Conservation (phyloP, 1,140 invertebrate genomes). For the Ceratoteleas bidentatus region DNA sequence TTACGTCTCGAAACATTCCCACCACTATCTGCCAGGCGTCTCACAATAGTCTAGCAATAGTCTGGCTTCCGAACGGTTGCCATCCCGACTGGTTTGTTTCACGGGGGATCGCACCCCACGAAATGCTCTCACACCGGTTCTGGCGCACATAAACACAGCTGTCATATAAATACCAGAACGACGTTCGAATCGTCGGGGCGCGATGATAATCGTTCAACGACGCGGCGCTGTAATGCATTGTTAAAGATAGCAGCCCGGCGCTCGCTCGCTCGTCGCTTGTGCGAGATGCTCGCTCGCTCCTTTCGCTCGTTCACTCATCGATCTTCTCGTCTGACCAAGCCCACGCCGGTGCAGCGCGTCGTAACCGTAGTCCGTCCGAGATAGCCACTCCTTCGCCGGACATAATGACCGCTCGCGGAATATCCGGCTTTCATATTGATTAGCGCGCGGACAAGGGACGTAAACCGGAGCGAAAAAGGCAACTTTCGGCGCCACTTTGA, state of each 20-base stretch:
- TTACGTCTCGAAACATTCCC: too few species aligned
- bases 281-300: constrained; percentile 38
- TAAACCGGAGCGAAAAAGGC: constrained; percentile 45
- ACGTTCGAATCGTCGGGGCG: not conserved
- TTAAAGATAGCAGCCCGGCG: constrained; percentile 41
- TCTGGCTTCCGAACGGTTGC: too few species aligned
- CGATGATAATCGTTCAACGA: constrained; percentile 38
- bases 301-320: constrained; percentile 58
- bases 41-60: too few species aligned
- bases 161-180: constrained; percentile 8
- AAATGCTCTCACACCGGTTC: too few species aligned
- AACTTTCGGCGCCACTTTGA: constrained; percentile 44
- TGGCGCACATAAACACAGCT: too few species aligned
- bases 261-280: too few species aligned
- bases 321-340: constrained; percentile 63
- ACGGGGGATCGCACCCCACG: too few species aligned
- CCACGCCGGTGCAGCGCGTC: constrained; percentile 31
- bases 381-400: constrained; percentile 62
- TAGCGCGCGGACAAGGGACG: too few species aligned
- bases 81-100: too few species aligned
- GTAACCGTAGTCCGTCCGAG: constrained; percentile 34
- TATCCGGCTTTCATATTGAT: constrained; percentile 60
- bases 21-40: too few species aligned
- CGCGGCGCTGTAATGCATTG: constrained; percentile 20
- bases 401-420: constrained; percentile 49